Base-by-base conservation (phyloP, 2,113 vertebrate genomes). In the Marmota flaviventris region DNA sequence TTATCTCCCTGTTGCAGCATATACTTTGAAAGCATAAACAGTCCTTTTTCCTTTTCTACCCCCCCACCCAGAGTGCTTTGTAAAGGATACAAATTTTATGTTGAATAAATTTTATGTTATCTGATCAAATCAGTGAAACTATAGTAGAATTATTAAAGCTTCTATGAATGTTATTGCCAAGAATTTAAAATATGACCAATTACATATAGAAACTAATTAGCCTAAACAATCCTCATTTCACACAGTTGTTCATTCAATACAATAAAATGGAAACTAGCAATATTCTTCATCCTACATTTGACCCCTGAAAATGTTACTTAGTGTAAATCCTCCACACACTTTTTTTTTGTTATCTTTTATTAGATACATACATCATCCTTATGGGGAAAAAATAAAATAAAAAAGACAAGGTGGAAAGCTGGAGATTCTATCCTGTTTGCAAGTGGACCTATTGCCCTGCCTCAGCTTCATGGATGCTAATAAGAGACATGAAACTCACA, bases 201-300 rank as follows among this genome's bases (percentile, higher is more conserved):
- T 88, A 76, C 22, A 78, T 37, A 25, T 17, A 73, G 11, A 14
- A 85, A 75, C 83, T 77, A 34, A 58, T 63, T 70, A 75, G 70
- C 5, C 6, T 79, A 79, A 73, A 37, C 76, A 79, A 77, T 34
- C 88, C 45, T 42, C 25, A 87, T 45, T 76, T 77, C 51, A 81
- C 3, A 84, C 9, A 70, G 1, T 8, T 72, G 2, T 58, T 92
- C n/a, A 79, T 56, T 78, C 20, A 29, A 6, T 75, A 34, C 85
- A 93, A 18, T 81, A 72, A 92, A 93, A 81, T 61, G 29, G 72
- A 95, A 93, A 89, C 37, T 70, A 81, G 29, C 94, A 85, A 72
- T 95, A 90, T n/a, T 65, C 39, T 25, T 42, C 25, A 63, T 11
- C 25, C 25, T 25, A 22, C 29, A 93, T 84, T 85, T 42, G 12